These are phyloP conservation scores for Ptychobarbus kaznakovi DNA, from an alignment of 2,797 vertebrate genomes.

Conservation along the genomic window DNA sequence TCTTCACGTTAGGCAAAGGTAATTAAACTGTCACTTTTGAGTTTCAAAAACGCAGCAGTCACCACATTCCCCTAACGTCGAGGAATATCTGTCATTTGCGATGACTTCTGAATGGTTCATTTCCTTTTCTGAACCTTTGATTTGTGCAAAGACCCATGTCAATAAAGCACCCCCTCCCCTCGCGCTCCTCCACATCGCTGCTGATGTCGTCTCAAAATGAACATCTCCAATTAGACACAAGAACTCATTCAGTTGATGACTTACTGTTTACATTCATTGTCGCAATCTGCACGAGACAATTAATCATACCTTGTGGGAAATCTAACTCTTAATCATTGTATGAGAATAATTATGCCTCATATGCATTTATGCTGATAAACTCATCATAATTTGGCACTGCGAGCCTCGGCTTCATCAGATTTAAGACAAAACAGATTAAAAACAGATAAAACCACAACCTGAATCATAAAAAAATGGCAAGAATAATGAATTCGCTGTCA, in stretches of 20 bases:
- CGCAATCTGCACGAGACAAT: slow-evolving; percentile 13
- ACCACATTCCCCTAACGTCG: slow-evolving; percentile 56
- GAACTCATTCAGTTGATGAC: slow-evolving; percentile 47
- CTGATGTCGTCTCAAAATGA: slow-evolving; percentile 4
- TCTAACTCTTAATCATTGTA: slow-evolving; percentile 66
- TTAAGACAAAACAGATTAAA: slow-evolving; percentile 73
- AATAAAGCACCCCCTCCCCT: slow-evolving; percentile 3
- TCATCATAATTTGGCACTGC: slow-evolving; percentile 50
- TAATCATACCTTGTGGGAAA: slow-evolving; percentile 28
- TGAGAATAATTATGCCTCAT: slow-evolving; percentile 70
- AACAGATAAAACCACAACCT: slow-evolving; percentile 54
- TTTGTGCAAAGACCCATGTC: slow-evolving; percentile 26
- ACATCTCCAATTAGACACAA: slow-evolving; percentile 40
- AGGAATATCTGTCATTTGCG: slow-evolving; percentile 52
- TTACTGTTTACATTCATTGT: slow-evolving; percentile 20
- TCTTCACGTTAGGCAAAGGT: slow-evolving; percentile 66
- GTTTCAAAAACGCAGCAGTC: slow-evolving; percentile 60
- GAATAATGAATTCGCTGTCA: slow-evolving; percentile 3
- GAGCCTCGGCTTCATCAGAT: slow-evolving; percentile 64
- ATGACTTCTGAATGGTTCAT: slow-evolving; percentile 53
- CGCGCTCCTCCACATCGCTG: neutral
- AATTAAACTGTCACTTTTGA: slow-evolving; percentile 69
- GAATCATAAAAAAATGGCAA: neutral
- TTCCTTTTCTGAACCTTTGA: slow-evolving; percentile 46
- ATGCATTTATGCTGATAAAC: slow-evolving; percentile 61